phyloP scores from a whole-genome alignment of 1,140 invertebrate genomes.

The Anastrepha ludens region DNA sequence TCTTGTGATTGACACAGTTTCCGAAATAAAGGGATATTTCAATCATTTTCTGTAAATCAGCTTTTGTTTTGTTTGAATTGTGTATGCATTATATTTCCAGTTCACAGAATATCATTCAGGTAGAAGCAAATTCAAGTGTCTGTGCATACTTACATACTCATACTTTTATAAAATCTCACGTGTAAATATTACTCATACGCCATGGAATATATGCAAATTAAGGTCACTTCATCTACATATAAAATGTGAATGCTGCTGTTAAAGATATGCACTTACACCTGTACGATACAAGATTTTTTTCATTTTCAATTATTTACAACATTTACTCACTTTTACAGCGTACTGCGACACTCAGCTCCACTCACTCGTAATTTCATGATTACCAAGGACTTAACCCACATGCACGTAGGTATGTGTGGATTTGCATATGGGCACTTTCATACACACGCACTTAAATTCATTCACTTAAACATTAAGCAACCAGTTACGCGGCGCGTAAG shows the following conservation, averaged over 20 bases:
- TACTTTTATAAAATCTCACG: not conserved
- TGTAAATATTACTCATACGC: slow-evolving; percentile 35
- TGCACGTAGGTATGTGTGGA: too few species aligned
- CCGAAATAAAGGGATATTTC: too few species aligned
- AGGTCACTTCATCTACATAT: not conserved
- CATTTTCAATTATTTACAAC: slow-evolving; percentile 4
- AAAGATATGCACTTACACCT: not conserved
- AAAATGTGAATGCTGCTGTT: not conserved
- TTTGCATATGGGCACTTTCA: not conserved
- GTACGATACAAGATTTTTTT: not conserved
- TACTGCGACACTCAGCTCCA: not conserved
- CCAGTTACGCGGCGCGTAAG: not conserved
- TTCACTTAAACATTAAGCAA: not conserved
- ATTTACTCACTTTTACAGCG: not conserved
- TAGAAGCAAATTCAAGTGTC: too few species aligned
- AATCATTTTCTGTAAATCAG: too few species aligned
- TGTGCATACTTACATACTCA: not conserved
- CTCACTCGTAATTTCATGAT: too few species aligned
- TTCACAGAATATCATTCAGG: too few species aligned
- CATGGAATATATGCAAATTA: slow-evolving; percentile 19
- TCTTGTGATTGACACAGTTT: too few species aligned
- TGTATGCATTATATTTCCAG: too few species aligned
- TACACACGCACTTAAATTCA: not conserved
- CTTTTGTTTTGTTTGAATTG: too few species aligned
- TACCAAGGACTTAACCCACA: not conserved